These are phyloP conservation scores for Poeciliopsis retropinna DNA, from an alignment of 2,113 vertebrate species.

Conservation along the genomic window DNA sequence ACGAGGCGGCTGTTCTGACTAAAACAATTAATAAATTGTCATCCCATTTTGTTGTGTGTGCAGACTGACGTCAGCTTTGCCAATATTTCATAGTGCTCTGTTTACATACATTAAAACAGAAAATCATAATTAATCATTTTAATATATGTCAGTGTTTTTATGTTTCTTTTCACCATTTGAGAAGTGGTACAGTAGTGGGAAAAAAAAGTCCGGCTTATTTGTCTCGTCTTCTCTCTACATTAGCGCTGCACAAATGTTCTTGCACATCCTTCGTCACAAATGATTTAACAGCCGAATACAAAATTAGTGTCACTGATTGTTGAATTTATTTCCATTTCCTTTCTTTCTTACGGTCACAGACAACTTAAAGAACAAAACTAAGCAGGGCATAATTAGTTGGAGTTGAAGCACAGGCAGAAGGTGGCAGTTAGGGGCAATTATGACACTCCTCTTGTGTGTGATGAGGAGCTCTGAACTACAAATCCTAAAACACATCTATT, in stretches of 20 bases:
- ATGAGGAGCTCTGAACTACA: neutral
- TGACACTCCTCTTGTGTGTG: neutral
- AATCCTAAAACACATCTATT: neutral
- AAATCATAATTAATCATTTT: neutral
- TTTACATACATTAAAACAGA: neutral
- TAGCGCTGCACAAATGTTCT: neutral
- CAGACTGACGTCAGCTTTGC: neutral
- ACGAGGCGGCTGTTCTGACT: neutral
- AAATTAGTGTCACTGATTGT: neutral
- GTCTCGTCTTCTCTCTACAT: neutral
- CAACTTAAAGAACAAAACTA: neutral
- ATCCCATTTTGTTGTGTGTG: neutral
- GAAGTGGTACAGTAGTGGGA: neutral
- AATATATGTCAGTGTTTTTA: neutral
- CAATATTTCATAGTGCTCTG: neutral
- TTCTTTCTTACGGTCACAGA: neutral
- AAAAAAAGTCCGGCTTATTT: neutral
- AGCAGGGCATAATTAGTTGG: neutral
- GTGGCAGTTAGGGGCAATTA: neutral
- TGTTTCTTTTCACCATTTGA: neutral
- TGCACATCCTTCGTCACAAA: neutral
- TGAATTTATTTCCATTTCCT: neutral
- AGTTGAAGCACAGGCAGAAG: neutral
- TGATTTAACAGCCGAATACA: neutral
- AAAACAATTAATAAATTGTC: neutral